Evolutionary conservation across 35 echinoderm and acorn worm species (phyloP).

Genomic region (Ptychodera flava): DNA sequence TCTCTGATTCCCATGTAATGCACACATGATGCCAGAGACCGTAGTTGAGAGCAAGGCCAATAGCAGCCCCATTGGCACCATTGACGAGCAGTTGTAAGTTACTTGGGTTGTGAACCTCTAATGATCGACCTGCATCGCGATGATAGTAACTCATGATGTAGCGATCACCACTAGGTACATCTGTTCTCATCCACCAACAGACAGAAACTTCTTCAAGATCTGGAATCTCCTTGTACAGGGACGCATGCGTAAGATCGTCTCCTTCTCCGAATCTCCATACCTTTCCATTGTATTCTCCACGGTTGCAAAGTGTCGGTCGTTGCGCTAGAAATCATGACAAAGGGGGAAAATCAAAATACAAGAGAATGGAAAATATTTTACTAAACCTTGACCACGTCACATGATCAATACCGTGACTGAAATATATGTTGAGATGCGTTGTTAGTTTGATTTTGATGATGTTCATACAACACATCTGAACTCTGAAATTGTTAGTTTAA

Average conservation of each 20-base stretch:
- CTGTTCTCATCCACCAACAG: neutral
- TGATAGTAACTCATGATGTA: neutral
- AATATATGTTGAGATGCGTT: too few relatives aligned
- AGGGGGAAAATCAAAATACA: too few relatives aligned
- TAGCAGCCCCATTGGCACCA: neutral
- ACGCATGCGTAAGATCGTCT: neutral
- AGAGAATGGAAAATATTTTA: too few relatives aligned
- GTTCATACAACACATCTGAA: too few relatives aligned
- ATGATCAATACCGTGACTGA: too few relatives aligned
- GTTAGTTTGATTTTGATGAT: too few relatives aligned
- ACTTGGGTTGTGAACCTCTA: neutral
- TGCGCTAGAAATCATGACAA: too few relatives aligned
- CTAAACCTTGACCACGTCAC: too few relatives aligned
- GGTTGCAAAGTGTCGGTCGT: too few relatives aligned
- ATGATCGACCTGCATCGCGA: neutral
- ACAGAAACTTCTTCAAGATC: neutral
- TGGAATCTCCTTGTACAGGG: neutral
- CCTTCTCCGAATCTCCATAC: neutral
- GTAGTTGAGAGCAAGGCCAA: neutral
- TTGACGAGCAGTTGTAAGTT: neutral
- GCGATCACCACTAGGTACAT: neutral
- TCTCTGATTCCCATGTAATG: neutral
- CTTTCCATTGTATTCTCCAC: neutral
- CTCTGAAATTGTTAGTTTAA: too few relatives aligned
- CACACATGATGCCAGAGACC: neutral